Conservation (phyloP, 2,888 invertebrate species). For the Hydraecia micacea region DNA sequence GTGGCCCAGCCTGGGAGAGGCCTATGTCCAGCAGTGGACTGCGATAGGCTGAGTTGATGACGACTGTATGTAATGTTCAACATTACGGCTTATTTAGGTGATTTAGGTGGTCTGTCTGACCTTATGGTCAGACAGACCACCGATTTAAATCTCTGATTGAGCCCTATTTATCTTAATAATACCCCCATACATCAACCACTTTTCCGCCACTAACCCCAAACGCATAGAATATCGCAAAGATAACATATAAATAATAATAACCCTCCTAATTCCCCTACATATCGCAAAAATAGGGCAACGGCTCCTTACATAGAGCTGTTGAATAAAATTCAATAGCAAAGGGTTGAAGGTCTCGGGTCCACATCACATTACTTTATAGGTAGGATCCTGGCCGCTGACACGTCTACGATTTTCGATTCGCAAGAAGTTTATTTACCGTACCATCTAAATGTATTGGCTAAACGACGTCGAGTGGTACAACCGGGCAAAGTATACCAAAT, state of each 20-base stretch:
- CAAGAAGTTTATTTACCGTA: slow-evolving; percentile 40
- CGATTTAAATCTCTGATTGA: neutral
- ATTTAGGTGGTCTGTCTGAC: too few relatives aligned
- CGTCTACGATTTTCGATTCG: slow-evolving; percentile 43
- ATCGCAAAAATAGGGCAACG: slow-evolving; percentile 43
- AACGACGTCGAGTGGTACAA: slow-evolving; percentile 25
- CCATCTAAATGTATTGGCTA: slow-evolving; percentile 41
- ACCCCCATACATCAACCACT: slow-evolving; percentile 15
- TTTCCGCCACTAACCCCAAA: slow-evolving; percentile 2
- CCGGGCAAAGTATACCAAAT: slow-evolving; percentile 9
- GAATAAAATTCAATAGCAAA: slow-evolving; percentile 56
- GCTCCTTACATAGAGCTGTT: slow-evolving; percentile 54
- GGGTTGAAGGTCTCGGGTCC: slow-evolving; percentile 43
- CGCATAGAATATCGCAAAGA: slow-evolving; percentile 17
- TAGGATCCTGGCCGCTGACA: slow-evolving; percentile 35
- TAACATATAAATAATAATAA: slow-evolving; percentile 52
- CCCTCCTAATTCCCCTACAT: slow-evolving; percentile 40
- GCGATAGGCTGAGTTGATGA: too few relatives aligned
- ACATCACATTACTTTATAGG: slow-evolving; percentile 50
- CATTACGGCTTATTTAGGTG: neutral
- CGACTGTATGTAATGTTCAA: neutral
- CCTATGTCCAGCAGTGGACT: too few relatives aligned
- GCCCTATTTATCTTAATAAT: neutral
- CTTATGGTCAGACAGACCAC: neutral
- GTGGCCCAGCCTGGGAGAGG: neutral